Evolutionary conservation across 1,140 invertebrate species (phyloP), one percentile per base, ranked within the genome.

Genomic region (Drosophila pallidifrons): DNA sequence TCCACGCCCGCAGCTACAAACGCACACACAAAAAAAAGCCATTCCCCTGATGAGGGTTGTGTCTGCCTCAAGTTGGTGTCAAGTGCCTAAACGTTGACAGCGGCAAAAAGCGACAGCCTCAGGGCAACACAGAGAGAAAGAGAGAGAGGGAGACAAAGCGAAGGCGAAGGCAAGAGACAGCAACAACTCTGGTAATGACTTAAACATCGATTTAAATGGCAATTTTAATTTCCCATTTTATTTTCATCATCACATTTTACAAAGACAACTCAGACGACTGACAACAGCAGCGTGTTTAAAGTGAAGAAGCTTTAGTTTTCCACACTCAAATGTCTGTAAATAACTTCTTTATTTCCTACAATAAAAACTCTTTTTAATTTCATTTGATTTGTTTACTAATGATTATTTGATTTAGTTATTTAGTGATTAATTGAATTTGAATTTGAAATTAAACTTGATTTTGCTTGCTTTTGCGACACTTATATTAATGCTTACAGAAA

Each of bases 21-120:
- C 41, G 32, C 28, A 51, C 28, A 52, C 25, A 52, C 25, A 59
- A 73, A 25, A 25, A 25, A 25, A 25, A 25, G 3, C 51, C 35
- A 38, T 25, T 28, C 13, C 13, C 28, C 25, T 59, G 70, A 68
- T 32, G 46, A 68, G 69, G 69, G 69, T 72, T 72, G 43, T 11
- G 10, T 66, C 51, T 46, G 43, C 61, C 52, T 46, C 8, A 41
- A 57, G 51, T 54, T 65, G n/a, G 4, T 61, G 58, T 63, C 46
- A 51, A 69, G 66, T 8, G 45, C 25, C 20, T 30, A 43, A 41
- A 15, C 20, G 57, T 25, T 43, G 20, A 59, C 20, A 32, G 13
- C 41, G 8, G n/a, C 20, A 28, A n/a, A 46, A 30, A 43, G 35
- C 8, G 54, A 38, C 8, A 57, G 35, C 41, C n/a, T n/a, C n/a